Conservation (phyloP, 2,113 vertebrate genomes). For the Dromas ardeola region DNA sequence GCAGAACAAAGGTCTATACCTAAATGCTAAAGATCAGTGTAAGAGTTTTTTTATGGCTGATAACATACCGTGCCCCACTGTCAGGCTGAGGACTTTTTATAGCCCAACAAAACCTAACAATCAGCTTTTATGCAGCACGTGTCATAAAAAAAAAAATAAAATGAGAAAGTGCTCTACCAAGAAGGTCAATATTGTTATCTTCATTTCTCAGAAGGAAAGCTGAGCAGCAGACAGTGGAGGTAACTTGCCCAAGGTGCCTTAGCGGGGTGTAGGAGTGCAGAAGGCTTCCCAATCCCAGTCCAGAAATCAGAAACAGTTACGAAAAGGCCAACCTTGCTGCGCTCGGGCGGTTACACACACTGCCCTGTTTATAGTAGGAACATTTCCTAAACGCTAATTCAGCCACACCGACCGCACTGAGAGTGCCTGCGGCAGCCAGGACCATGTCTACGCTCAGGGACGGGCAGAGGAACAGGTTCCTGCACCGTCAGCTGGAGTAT, state of each 20-base stretch:
- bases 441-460: accelerated
- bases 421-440: neutral
- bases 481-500: constrained; percentile 37
- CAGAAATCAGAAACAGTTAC: neutral
- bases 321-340: neutral
- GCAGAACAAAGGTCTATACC: constrained; percentile 38
- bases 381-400: neutral
- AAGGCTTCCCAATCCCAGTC: neutral
- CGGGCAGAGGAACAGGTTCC: neutral
- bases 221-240: neutral
- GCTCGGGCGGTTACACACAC: accelerated
- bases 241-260: neutral
- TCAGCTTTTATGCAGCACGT: neutral
- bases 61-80: neutral
- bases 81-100: neutral
- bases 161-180: neutral
- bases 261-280: neutral
- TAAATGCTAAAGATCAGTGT: neutral
- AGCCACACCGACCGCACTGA: accelerated
- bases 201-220: neutral
- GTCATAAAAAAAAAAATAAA: neutral
- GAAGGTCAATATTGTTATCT: constrained; percentile 20
- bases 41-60: neutral
- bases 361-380: neutral
- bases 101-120: neutral